A percentile compares a stretch with the other conserved stretches of the same genome.
These are phyloP conservation scores for Tethya wilhelma DNA, from an alignment of 37 sponge, comb jelly and placozoan species.

Conservation along the genomic window DNA sequence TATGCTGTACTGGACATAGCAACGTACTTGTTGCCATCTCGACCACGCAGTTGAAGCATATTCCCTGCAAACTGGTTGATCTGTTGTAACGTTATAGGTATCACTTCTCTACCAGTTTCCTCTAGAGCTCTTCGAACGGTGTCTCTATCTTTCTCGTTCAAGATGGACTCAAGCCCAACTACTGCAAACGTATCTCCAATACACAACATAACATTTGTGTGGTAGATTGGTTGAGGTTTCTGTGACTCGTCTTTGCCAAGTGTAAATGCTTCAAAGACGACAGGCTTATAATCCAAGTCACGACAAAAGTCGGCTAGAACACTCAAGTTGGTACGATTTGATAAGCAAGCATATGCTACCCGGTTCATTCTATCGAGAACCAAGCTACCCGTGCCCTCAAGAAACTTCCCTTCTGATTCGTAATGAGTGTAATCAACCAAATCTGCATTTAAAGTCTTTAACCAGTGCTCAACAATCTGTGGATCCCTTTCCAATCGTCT, in stretches of 20 bases:
- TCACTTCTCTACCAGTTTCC: background rate
- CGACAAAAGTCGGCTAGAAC: conserved; percentile 46
- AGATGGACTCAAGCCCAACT: conserved; percentile 65
- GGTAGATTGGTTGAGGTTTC: conserved; percentile 73
- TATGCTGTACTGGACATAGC: conserved; percentile 74
- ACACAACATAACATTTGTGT: conserved; percentile 83
- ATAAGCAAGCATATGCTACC: conserved; percentile 63
- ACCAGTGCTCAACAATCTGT: conserved; percentile 41
- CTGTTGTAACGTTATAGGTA: conserved; percentile 12
- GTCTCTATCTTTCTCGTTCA: conserved; percentile 14
- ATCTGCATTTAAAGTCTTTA: background rate
- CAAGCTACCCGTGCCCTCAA: conserved; percentile 90
- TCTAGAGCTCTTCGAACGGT: conserved; percentile 21
- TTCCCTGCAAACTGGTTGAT: conserved; percentile 54
- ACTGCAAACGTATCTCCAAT: conserved; percentile 53
- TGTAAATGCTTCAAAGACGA: conserved; percentile 37
- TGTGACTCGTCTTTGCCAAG: background rate
- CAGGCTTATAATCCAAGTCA: conserved; percentile 45
- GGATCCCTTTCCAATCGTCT: conserved; percentile 51
- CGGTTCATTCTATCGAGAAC: conserved; percentile 75
- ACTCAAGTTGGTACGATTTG: conserved; percentile 53
- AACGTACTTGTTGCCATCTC: conserved; percentile 27
- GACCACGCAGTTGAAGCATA: conserved; percentile 45
- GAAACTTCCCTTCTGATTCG: conserved; percentile 52
- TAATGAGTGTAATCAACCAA: conserved; percentile 56